Evolutionary conservation across 1,140 invertebrate species (phyloP).

Genomic region (Drosophila subobscura): DNA sequence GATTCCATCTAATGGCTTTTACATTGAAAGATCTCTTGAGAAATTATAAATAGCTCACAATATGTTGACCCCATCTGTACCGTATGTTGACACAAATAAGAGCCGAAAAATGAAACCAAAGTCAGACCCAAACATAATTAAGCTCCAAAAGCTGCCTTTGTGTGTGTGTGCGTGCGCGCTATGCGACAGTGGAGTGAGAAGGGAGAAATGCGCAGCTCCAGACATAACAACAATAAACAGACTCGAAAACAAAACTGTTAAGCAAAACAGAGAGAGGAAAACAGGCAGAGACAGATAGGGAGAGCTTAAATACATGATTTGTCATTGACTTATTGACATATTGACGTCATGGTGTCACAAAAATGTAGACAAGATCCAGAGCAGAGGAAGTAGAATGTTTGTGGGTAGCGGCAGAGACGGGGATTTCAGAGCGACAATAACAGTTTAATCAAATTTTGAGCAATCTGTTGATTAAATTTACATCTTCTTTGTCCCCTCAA

Average conservation of each 20-base stretch:
- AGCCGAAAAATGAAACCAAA: constrained; percentile 4
- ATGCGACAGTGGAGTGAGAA: background rate
- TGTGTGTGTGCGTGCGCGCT: background rate
- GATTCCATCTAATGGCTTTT: no score
- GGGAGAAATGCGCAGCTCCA: constrained; percentile 25
- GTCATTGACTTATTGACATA: constrained; percentile 27
- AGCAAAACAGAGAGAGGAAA: background rate
- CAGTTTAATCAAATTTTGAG: background rate
- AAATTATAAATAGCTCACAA: no score
- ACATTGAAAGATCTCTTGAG: no score
- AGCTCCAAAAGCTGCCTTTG: constrained; percentile 36
- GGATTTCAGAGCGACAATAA: background rate
- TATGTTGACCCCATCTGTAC: background rate
- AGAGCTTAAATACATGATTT: constrained; percentile 11
- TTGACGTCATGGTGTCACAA: constrained; percentile 7
- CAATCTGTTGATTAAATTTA: no score
- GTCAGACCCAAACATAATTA: constrained; percentile 32
- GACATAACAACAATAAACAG: constrained; percentile 48
- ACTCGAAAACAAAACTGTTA: constrained; percentile 36
- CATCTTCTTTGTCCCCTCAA: no score
- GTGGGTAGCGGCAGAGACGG: background rate
- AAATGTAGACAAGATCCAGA: background rate
- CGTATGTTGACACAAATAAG: constrained; percentile 8
- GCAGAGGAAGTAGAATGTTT: background rate
- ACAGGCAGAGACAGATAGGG: constrained; percentile 4